Base-by-base conservation (phyloP, 2,888 invertebrate genomes). In the Pasiphila rectangulata region DNA sequence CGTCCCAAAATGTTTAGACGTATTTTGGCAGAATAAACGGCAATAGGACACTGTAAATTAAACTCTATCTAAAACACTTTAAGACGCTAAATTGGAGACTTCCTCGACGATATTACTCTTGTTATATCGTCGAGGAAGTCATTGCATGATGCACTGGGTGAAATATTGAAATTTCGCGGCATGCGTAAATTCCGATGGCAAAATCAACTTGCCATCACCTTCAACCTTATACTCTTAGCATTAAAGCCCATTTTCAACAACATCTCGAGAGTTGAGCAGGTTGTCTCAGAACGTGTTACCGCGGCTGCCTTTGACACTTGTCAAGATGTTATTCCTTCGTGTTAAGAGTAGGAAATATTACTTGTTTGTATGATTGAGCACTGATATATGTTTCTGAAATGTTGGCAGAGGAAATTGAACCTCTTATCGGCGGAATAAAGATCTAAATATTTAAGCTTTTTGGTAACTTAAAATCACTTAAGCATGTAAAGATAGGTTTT, bases 141-240 rank as follows among this genome's bases (percentile, higher is more conserved):
- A 64, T 67, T 67, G 74, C 71, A 74, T 64, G 64, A 54, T 64
- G 63, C 64, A 57, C 57, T 47, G 59, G 61, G 67, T 75, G 72
- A 78, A 75, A 77, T 76, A 78, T 77, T 74, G 73, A 72, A 78
- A 77, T 73, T 67, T 67, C 60, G 60, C 61, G 65, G 60, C 54
- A 67, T 61, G 64, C 64, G 63, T 69, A 62, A 59, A 57, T 48
- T 55, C 53, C 54, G 57, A 56, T 51, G 59, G 59, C 40, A 59
- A 40, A 40, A 24, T 15, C 12, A n/a, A 21, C 45, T 48, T 57
- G 37, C 51, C 7, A 5, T 25, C n/a, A 35, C 27, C 32, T 42
- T 41, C 2, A 19, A 17, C 36, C 51, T 47, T 70, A 58, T 30
- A 4, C 0, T 0, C 0, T 0, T n/a, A 0, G 0, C 0, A 0